These are phyloP conservation scores for Epinotia demarniana DNA, from an alignment of 2,888 invertebrate genomes.

Conservation along the genomic window DNA sequence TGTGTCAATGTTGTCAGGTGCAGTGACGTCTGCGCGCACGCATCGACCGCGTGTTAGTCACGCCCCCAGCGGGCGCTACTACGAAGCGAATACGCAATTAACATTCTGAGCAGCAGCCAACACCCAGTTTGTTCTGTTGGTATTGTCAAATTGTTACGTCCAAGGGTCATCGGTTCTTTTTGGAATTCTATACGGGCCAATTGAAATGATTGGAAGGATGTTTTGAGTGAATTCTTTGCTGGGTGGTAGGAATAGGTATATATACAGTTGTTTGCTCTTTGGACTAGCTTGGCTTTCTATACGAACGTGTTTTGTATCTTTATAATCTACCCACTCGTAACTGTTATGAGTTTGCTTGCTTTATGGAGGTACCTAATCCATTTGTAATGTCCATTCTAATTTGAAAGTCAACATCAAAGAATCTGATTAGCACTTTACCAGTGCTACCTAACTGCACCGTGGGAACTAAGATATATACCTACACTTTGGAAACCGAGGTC, in stretches of 20 bases:
- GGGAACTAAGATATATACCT: too few relatives aligned
- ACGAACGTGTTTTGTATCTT: background rate
- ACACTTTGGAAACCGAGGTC: too few relatives aligned
- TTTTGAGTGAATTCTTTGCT: background rate
- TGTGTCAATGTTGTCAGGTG: constrained; percentile 37
- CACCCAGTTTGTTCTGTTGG: constrained; percentile 34
- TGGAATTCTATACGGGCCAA: constrained; percentile 13
- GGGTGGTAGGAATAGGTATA: background rate
- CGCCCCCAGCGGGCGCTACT: constrained; percentile 31
- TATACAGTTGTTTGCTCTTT: background rate
- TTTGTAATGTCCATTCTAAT: constrained; percentile 1
- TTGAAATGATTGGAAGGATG: background rate
- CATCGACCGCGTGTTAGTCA: constrained; percentile 52
- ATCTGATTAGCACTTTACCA: background rate
- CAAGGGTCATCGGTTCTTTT: constrained; percentile 42
- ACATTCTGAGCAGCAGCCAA: constrained; percentile 49
- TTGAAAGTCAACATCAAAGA: background rate
- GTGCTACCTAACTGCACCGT: too few relatives aligned
- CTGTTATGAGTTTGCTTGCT: background rate
- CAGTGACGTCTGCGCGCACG: constrained; percentile 52
- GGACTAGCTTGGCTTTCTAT: background rate
- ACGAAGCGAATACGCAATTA: constrained; percentile 43
- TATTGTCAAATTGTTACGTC: constrained; percentile 34
- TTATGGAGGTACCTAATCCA: background rate
- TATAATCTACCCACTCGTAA: background rate